Evolutionary conservation across 2,888 invertebrate species (phyloP).

Genomic region (Polia nebulosa): DNA sequence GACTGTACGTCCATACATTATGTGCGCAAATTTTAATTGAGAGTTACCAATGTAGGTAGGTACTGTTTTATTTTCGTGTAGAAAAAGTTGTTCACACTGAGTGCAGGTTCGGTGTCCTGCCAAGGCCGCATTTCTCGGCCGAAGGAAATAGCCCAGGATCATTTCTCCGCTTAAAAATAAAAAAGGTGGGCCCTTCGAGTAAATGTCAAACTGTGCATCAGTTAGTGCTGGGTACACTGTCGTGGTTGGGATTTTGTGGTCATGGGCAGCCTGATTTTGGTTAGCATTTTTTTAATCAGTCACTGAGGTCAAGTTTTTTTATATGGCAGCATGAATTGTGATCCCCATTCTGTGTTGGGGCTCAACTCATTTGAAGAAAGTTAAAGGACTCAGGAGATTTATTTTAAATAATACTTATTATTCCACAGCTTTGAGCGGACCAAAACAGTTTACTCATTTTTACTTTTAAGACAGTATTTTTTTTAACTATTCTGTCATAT

Average conservation of each 20-base stretch:
- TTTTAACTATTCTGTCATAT: too few species aligned
- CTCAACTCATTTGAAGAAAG: too few species aligned
- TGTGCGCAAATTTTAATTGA: slow-evolving; percentile 62
- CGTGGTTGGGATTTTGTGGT: not conserved
- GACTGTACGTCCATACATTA: slow-evolving; percentile 31
- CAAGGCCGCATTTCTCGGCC: slow-evolving; percentile 87
- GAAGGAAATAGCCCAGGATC: slow-evolving; percentile 81
- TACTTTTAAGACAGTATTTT: too few species aligned
- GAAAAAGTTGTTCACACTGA: slow-evolving; percentile 75
- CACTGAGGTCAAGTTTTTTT: too few species aligned
- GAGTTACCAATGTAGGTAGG: slow-evolving; percentile 30
- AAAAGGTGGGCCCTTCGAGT: slow-evolving; percentile 67
- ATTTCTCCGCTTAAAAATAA: slow-evolving; percentile 84
- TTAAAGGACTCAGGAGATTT: too few species aligned
- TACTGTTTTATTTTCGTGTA: slow-evolving; percentile 67
- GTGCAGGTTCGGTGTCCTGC: slow-evolving; percentile 79
- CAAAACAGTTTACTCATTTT: too few species aligned
- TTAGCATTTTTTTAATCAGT: not conserved
- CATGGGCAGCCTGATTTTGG: not conserved
- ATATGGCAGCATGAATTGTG: too few species aligned
- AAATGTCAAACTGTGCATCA: slow-evolving; percentile 72
- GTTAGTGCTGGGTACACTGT: slow-evolving; percentile 53
- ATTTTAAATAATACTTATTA: too few species aligned
- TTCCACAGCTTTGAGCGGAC: too few species aligned
- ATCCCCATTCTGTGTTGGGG: too few species aligned